phyloP scores from a whole-genome alignment of 2,113 vertebrate genomes.

The Nanorana parkeri region DNA sequence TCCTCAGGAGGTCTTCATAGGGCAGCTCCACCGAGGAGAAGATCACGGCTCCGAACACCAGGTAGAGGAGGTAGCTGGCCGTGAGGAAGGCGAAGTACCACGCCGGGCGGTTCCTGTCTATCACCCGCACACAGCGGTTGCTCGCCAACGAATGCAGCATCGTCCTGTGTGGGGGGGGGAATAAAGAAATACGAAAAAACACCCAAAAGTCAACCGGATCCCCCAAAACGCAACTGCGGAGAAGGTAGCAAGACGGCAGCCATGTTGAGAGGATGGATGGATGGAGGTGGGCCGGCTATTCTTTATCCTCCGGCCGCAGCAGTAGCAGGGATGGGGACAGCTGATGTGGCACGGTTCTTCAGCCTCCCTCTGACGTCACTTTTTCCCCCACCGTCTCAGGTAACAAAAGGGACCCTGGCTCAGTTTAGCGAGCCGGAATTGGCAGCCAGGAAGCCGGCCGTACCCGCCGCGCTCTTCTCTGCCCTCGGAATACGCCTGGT shows the following conservation, averaged over 20 bases:
- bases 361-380: slow-evolving; percentile 64
- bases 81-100: slow-evolving; percentile 88
- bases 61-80: slow-evolving; percentile 87
- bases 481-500: slow-evolving; percentile 3
- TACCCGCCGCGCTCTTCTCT: not conserved
- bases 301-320: slow-evolving; percentile 46
- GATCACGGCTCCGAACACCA: slow-evolving; percentile 92
- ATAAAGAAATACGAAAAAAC: no score
- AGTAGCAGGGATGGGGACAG: slow-evolving; percentile 56
- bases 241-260: not conserved
- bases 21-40: slow-evolving; percentile 96
- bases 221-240: not conserved
- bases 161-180: slow-evolving; percentile 61
- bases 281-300: not conserved
- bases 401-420: slow-evolving; percentile 59
- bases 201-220: not conserved
- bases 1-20: slow-evolving; percentile 88
- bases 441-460: no score
- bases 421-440: not conserved
- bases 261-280: slow-evolving; percentile 12
- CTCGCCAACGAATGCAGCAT: slow-evolving; percentile 92
- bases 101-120: slow-evolving; percentile 87
- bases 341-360: slow-evolving; percentile 68
- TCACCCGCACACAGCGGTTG: slow-evolving; percentile 87
- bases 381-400: slow-evolving; percentile 67